These are phyloP conservation scores for Cephus runcator DNA, from an alignment of 2,888 invertebrate species.

Conservation along the genomic window DNA sequence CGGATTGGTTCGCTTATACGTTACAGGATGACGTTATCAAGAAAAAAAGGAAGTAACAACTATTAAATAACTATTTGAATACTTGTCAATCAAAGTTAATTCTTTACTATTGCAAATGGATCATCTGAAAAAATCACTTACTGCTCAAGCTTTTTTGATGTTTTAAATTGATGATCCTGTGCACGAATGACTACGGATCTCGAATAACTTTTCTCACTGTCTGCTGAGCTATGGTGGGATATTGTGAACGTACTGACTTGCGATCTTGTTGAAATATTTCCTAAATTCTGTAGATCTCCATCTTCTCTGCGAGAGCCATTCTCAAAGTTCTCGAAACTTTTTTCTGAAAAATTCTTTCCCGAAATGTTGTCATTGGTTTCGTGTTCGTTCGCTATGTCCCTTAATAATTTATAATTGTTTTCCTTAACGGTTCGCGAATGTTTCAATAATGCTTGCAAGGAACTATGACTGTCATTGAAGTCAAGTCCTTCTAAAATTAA, in stretches of 20 bases:
- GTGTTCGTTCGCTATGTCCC: constrained; percentile 49
- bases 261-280: constrained; percentile 54
- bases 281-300: constrained; percentile 40
- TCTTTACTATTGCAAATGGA: no score
- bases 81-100: neutral
- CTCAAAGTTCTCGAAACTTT: constrained; percentile 30
- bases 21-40: neutral
- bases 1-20: neutral
- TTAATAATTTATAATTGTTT: constrained; percentile 49
- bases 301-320: constrained; percentile 27
- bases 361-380: constrained; percentile 44
- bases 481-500: constrained; percentile 45
- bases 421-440: constrained; percentile 55
- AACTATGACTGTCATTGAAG: constrained; percentile 53
- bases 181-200: constrained; percentile 58
- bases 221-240: constrained; percentile 58
- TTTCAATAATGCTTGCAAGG: constrained; percentile 50
- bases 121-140: constrained; percentile 31
- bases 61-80: neutral
- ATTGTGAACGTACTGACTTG: constrained; percentile 58
- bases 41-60: neutral
- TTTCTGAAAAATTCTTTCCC: constrained; percentile 29
- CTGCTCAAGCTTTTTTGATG: constrained; percentile 61
- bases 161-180: constrained; percentile 52
- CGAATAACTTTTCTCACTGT: constrained; percentile 58